Evolutionary conservation across 2,888 invertebrate species (phyloP).

Genomic region (Drosophila demipolita): DNA sequence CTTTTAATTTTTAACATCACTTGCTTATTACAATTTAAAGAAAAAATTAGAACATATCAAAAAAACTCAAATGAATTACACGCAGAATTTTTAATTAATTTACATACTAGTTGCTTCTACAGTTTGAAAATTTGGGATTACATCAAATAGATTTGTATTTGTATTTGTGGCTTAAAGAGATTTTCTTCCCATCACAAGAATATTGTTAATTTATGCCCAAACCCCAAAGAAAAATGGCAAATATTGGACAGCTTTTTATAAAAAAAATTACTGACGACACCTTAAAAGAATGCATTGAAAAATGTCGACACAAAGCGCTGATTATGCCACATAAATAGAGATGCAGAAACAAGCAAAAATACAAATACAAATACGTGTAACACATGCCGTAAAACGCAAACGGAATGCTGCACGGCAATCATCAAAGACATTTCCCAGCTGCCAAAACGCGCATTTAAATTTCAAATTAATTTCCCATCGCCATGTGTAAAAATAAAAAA

Average conservation of each 20-base stretch:
- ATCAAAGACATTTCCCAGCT: conserved; percentile 66
- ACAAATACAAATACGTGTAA: conserved; percentile 30
- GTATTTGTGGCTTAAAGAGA: not conserved
- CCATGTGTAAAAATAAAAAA: conserved; percentile 50
- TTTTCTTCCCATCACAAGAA: not conserved
- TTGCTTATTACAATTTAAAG: not conserved
- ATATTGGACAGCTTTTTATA: not conserved
- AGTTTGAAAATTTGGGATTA: not conserved
- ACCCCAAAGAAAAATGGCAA: not conserved
- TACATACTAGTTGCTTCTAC: not conserved
- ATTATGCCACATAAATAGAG: conserved; percentile 53
- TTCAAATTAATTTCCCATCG: conserved; percentile 78
- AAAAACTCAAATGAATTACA: not conserved
- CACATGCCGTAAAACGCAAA: conserved; percentile 52
- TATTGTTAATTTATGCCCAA: not conserved
- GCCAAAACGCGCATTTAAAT: conserved; percentile 75
- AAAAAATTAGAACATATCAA: not conserved
- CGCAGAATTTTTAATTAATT: not conserved
- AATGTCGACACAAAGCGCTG: conserved; percentile 46
- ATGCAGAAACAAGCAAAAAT: conserved; percentile 21
- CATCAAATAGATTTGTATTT: not conserved
- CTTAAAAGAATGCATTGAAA: conserved; percentile 29
- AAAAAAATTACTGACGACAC: conserved; percentile 17
- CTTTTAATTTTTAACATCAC: not conserved
- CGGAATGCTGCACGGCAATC: conserved; percentile 42